Percentiles rank a stretch among this genome's conserved stretches.
phyloP scores from a whole-genome alignment of 2,888 invertebrate genomes.

The Sinotaia quadrata region DNA sequence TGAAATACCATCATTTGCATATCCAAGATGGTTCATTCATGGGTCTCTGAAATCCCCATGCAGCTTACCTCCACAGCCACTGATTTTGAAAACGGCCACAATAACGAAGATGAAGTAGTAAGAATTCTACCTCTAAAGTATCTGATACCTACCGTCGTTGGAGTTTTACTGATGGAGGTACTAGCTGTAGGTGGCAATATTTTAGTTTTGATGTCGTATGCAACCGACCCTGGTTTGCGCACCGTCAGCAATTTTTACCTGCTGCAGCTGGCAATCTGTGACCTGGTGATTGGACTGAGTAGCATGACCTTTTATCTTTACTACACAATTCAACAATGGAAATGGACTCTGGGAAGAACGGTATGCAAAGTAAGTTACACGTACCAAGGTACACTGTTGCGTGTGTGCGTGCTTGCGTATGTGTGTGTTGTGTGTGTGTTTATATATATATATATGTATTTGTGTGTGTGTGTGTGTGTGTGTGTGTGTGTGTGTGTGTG shows the following conservation, averaged over 20 bases:
- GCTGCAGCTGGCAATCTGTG: slow-evolving; percentile 51
- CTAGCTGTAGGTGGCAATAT: slow-evolving; percentile 49
- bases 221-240: slow-evolving; percentile 44
- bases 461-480: slow-evolving; percentile 5
- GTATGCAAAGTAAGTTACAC: slow-evolving; percentile 46
- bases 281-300: slow-evolving; percentile 44
- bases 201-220: slow-evolving; percentile 47
- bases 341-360: slow-evolving; percentile 50
- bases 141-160: slow-evolving; percentile 33
- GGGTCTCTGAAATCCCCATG: too few species aligned
- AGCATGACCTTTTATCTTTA: slow-evolving; percentile 56
- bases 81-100: too few species aligned
- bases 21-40: too few species aligned
- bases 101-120: too few species aligned
- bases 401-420: too few species aligned
- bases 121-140: too few species aligned
- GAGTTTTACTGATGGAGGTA: slow-evolving; percentile 39
- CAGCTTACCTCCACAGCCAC: too few species aligned
- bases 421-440: background rate
- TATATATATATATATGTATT: background rate
- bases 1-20: too few species aligned
- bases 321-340: slow-evolving; percentile 42
- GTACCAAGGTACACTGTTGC: too few species aligned
- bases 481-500: slow-evolving; percentile 9
- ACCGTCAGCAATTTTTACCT: slow-evolving; percentile 52